Evolutionary conservation across 2,113 vertebrate genomes (phyloP).

Genomic region (Podilymbus podiceps): DNA sequence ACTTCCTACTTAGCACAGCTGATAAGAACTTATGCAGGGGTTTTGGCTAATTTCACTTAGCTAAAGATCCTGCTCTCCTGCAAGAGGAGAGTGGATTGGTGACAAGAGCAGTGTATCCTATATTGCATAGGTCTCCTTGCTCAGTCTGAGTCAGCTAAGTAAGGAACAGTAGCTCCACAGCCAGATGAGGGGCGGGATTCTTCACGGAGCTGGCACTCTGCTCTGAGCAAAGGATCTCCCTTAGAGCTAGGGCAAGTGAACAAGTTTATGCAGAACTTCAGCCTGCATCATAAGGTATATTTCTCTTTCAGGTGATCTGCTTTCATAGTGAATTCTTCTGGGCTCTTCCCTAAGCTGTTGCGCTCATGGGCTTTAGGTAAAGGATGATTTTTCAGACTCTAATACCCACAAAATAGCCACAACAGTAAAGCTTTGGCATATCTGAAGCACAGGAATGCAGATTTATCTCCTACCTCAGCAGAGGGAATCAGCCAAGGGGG

Average conservation of each 20-base stretch:
- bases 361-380: neutral
- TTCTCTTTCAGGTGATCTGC: neutral
- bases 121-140: neutral
- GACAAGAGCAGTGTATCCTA: neutral
- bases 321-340: neutral
- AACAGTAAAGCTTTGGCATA: neutral
- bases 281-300: neutral
- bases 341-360: neutral
- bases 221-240: neutral
- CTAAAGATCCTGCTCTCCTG: neutral
- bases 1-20: neutral
- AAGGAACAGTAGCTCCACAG: neutral
- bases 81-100: neutral
- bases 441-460: neutral
- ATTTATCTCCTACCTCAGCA: neutral
- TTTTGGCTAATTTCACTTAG: neutral
- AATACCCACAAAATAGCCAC: neutral
- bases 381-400: neutral
- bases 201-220: neutral
- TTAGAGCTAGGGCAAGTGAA: neutral
- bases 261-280: neutral
- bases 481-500: neutral
- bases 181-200: neutral
- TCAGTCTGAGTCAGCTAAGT: neutral
- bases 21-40: neutral